Percentiles rank a stretch among this genome's conserved stretches.
Conservation (phyloP, 2,113 vertebrate species). For the Megalops atlanticus region DNA sequence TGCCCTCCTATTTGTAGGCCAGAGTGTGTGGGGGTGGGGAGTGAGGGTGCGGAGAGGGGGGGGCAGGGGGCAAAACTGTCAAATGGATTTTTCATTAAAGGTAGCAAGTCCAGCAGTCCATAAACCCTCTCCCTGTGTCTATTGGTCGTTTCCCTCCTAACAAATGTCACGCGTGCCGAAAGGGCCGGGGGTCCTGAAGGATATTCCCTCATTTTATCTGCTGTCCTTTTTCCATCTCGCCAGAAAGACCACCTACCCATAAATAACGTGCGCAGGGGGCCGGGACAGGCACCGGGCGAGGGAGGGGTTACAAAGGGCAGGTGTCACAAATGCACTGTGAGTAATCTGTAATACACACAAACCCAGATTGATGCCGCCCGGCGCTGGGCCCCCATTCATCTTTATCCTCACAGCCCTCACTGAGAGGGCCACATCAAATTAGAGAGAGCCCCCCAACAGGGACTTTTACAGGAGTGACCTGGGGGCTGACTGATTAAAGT, state of each 20-base stretch:
- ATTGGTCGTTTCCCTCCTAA: constrained; percentile 47
- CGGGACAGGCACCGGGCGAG: constrained; percentile 54
- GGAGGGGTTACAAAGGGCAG: constrained; percentile 64
- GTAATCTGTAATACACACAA: constrained; percentile 82
- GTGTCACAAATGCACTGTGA: constrained; percentile 77
- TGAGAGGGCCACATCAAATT: constrained; percentile 66
- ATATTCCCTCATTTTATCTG: constrained; percentile 22
- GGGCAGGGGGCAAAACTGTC: not conserved
- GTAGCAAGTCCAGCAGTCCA: constrained; percentile 32
- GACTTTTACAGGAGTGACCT: constrained; percentile 66
- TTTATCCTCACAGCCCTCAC: constrained; percentile 73
- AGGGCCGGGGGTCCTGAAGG: not conserved
- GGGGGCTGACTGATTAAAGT: constrained; percentile 48
- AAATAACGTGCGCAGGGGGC: constrained; percentile 67
- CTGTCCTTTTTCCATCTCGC: constrained; percentile 29
- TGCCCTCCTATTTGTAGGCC: not conserved
- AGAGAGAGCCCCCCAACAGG: constrained; percentile 60
- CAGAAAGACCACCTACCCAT: constrained; percentile 65
- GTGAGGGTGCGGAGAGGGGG: not conserved
- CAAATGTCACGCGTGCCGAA: constrained; percentile 45
- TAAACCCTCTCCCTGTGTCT: constrained; percentile 49
- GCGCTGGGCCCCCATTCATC: constrained; percentile 72
- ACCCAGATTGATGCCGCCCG: constrained; percentile 78
- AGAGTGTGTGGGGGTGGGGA: not conserved
- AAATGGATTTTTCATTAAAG: constrained; percentile 37